Conservation (phyloP, 2,797 vertebrate species). For the Oreortyx pictus region DNA sequence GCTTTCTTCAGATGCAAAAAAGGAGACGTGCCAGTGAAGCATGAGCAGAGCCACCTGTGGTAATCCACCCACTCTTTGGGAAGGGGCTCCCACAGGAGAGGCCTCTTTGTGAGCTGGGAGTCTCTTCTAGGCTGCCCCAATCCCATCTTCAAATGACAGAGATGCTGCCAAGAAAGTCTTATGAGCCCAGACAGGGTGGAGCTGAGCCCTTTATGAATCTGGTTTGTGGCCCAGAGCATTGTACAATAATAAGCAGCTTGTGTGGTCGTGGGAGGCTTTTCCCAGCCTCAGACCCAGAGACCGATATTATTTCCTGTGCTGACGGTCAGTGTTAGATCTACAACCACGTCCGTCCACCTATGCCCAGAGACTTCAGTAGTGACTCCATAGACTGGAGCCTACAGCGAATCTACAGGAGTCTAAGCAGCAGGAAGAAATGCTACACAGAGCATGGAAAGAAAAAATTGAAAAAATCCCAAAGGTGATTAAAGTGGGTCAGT, state of each 20-base stretch:
- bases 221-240: slow-evolving; percentile 49
- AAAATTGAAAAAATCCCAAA: background rate
- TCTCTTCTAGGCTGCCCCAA: background rate
- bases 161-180: slow-evolving; percentile 39
- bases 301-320: slow-evolving; percentile 13
- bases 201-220: slow-evolving; percentile 62
- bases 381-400: background rate
- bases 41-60: slow-evolving; percentile 5
- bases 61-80: background rate
- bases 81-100: background rate
- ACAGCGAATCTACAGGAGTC: background rate
- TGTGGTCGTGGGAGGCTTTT: slow-evolving; percentile 59
- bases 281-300: slow-evolving; percentile 2
- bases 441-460: background rate
- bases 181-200: slow-evolving; percentile 67
- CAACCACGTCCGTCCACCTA: background rate
- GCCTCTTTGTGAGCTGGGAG: background rate
- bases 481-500: background rate
- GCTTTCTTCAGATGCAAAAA: slow-evolving; percentile 3
- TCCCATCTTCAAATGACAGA: slow-evolving; percentile 1
- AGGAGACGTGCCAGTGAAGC: background rate
- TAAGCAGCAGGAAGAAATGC: background rate
- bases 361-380: background rate
- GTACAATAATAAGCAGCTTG: slow-evolving; percentile 63
- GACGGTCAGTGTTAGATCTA: background rate